Evolutionary conservation across 1,140 invertebrate species (phyloP).

Genomic region (Charaxes varanes): DNA sequence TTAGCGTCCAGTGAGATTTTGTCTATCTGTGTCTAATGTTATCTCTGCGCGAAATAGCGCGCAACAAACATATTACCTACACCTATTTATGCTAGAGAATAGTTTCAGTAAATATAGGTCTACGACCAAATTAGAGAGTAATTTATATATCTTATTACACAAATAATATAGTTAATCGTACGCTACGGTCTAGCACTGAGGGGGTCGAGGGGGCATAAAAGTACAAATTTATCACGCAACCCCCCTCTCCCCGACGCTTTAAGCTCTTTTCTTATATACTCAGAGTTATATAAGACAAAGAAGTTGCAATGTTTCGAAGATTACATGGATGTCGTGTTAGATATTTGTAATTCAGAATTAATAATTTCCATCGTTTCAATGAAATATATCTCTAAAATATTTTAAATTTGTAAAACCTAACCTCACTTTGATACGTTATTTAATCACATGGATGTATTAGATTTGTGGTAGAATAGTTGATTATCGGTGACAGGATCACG

Average conservation of each 20-base stretch:
- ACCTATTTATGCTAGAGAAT: slow-evolving; percentile 60
- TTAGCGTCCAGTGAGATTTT: slow-evolving; percentile 47
- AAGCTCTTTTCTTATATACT: slow-evolving; percentile 61
- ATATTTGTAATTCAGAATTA: slow-evolving; percentile 32
- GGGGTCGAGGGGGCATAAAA: slow-evolving; percentile 40
- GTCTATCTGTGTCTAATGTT: slow-evolving; percentile 35
- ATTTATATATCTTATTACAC: slow-evolving; percentile 58
- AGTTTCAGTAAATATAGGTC: slow-evolving; percentile 55
- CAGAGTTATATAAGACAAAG: slow-evolving; percentile 50
- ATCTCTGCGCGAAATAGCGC: slow-evolving; percentile 13
- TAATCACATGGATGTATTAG: slow-evolving; percentile 55
- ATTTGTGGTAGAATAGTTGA: slow-evolving; percentile 56
- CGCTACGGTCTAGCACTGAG: slow-evolving; percentile 33
- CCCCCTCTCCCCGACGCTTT: slow-evolving; percentile 45
- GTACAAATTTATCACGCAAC: slow-evolving; percentile 64
- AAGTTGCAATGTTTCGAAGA: slow-evolving; percentile 50
- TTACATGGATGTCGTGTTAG: slow-evolving; percentile 58
- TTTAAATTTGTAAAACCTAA: slow-evolving; percentile 31
- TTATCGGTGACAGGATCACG: slow-evolving; percentile 57
- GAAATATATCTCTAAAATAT: slow-evolving; percentile 26
- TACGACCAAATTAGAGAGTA: slow-evolving; percentile 64
- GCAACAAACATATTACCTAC: slow-evolving; percentile 25
- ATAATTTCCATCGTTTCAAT: slow-evolving; percentile 32
- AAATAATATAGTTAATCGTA: slow-evolving; percentile 41
- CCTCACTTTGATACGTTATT: slow-evolving; percentile 35